phyloP scores from a whole-genome alignment of 2,113 vertebrate genomes.

The Platichthys flesus region DNA sequence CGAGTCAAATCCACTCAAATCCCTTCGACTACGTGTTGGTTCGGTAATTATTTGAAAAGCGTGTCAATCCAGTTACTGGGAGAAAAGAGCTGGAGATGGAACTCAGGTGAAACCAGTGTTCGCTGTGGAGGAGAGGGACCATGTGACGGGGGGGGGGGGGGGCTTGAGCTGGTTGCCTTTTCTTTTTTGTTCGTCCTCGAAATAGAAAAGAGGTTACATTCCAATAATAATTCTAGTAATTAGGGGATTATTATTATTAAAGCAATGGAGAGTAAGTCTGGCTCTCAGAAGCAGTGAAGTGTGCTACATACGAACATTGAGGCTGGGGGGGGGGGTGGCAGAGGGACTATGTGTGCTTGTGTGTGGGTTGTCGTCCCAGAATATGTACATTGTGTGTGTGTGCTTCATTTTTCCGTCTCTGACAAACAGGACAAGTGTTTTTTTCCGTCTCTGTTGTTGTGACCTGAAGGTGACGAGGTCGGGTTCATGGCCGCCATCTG shows the following conservation, averaged over 20 bases:
- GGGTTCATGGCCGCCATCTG: constrained; percentile 45
- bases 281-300: too few species aligned
- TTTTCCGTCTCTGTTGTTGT: not conserved
- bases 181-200: constrained; percentile 62
- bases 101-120: constrained; percentile 46
- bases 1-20: constrained; percentile 44
- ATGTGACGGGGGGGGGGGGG: not conserved
- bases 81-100: constrained; percentile 8
- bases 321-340: not conserved
- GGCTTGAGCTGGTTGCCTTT: constrained; percentile 38
- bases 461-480: constrained; percentile 53
- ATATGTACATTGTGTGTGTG: constrained; percentile 1
- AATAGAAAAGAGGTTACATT: constrained; percentile 84
- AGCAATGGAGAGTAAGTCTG: constrained; percentile 52
- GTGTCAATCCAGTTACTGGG: constrained; percentile 18
- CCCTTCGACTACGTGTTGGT: constrained; percentile 10
- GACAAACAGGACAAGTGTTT: not conserved
- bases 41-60: constrained; percentile 32
- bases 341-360: not conserved
- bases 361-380: not conserved
- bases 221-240: constrained; percentile 82
- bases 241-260: constrained; percentile 76
- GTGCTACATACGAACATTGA: constrained; percentile 72
- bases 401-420: too few species aligned
- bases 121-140: not conserved